A percentile compares a stretch with the other conserved stretches of the same genome.
phyloP scores from a whole-genome alignment of 2,113 vertebrate species.

The Eurystomus gularis region DNA sequence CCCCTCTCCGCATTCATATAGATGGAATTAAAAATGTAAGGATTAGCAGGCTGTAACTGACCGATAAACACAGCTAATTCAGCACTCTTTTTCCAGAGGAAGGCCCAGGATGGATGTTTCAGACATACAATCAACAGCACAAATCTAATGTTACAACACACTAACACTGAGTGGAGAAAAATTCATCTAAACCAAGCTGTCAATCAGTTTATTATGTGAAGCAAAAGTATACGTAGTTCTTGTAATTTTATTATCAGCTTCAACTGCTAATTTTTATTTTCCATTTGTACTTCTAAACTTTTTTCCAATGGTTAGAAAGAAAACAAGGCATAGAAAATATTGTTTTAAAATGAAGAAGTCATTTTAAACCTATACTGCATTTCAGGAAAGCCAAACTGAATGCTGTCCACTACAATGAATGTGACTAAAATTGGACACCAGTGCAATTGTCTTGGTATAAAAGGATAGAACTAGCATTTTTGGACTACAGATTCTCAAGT shows the following conservation, averaged over 20 bases:
- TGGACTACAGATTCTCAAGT: not conserved
- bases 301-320: not conserved
- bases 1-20: not conserved
- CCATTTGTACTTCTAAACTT: not conserved
- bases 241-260: not conserved
- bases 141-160: not conserved
- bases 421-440: not conserved
- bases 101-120: not conserved
- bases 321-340: not conserved
- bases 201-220: not conserved
- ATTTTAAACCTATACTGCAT: not conserved
- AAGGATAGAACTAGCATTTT: not conserved
- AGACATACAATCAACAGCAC: not conserved
- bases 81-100: not conserved
- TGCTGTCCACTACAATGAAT: not conserved
- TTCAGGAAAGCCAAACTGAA: not conserved
- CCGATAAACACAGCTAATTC: not conserved
- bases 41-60: not conserved
- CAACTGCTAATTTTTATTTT: not conserved
- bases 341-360: not conserved
- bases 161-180: not conserved
- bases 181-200: not conserved
- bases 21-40: not conserved
- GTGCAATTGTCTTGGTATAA: not conserved
- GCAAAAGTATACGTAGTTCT: slow-evolving; percentile 8